Percentiles rank a stretch among this genome's conserved stretches.
Conservation (phyloP, 2,113 vertebrate genomes). For the Himantopus leucocephalus region DNA sequence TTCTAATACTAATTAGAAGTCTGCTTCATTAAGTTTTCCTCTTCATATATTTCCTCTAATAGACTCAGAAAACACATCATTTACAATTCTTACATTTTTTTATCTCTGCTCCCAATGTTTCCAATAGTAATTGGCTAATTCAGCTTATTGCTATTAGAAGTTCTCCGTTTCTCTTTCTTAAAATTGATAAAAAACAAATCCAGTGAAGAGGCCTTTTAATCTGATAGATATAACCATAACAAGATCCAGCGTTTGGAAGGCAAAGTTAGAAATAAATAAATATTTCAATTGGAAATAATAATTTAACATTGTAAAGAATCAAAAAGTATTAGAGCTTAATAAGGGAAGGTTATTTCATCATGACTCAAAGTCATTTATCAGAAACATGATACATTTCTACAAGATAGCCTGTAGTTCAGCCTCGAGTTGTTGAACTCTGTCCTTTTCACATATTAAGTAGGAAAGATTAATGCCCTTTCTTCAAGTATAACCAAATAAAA, state of each 20-base stretch:
- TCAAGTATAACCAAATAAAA: not conserved
- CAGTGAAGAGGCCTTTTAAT: not conserved
- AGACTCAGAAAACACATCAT: not conserved
- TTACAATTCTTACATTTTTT: not conserved
- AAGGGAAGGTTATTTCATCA: not conserved
- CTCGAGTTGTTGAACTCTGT: not conserved
- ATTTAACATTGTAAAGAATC: not conserved
- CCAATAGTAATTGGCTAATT: not conserved
- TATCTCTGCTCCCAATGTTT: not conserved
- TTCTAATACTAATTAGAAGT: not conserved
- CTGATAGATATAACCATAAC: not conserved
- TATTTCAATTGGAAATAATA: not conserved
- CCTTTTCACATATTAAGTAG: not conserved
- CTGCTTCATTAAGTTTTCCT: not conserved
- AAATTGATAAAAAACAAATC: not conserved
- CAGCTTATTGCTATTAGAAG: not conserved
- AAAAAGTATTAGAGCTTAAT: not conserved
- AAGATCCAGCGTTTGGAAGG: not conserved
- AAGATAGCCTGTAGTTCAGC: not conserved
- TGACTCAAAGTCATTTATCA: not conserved
- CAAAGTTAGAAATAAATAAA: not conserved
- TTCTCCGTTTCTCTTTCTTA: not conserved
- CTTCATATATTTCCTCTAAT: not conserved
- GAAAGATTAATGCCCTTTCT: not conserved
- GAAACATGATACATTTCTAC: not conserved